Evolutionary conservation across 2,888 invertebrate genomes (phyloP), one percentile per base, ranked within the genome.

Genomic region (Sialis fuliginosa): DNA sequence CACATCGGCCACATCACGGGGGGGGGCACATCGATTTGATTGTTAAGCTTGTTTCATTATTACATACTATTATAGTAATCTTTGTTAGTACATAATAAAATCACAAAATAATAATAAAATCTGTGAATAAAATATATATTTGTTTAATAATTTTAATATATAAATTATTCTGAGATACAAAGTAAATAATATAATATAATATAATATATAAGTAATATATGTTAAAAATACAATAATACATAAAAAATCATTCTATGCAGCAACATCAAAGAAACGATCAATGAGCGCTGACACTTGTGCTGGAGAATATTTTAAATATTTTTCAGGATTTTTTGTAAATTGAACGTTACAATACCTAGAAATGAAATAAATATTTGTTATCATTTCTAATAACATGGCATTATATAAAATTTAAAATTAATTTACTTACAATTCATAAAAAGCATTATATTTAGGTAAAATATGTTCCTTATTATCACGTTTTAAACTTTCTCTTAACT

Each of bases 321-420:
- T 96, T 51, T 88, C 87, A 0, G 81, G 81, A 69, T 93, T 91
- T 67, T 93, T 95, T 22, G 91, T 86, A 65, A 96, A 96, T 48
- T 83, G 79, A 42, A 86, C 71, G 39, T 71, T 64, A 2, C 80
- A 74, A 65, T 78, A 83, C 59, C 81, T 82, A 54, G 44, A 66
- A 63, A 50, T 50, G 47, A 54, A 53, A 47, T 47, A 49, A 46
- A 30, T 49, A 46, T 41, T 40, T 40, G 8, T 10, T 12, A 22
- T 22, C 9, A 48, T 42, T 10, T 31, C 30, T 33, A 45, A 35
- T 31, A 33, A 47, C 42, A 31, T 35, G 33, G 8, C n/a, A 33
- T 31, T 42, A 30, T 42, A 42, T 35, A 44, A 22, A 9, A 34
- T 31, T 39, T 6, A 32, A 31, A 50, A 35, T 6, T 6, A 33